phyloP scores from a whole-genome alignment of 2,797 vertebrate genomes.

The Poecilia picta region DNA sequence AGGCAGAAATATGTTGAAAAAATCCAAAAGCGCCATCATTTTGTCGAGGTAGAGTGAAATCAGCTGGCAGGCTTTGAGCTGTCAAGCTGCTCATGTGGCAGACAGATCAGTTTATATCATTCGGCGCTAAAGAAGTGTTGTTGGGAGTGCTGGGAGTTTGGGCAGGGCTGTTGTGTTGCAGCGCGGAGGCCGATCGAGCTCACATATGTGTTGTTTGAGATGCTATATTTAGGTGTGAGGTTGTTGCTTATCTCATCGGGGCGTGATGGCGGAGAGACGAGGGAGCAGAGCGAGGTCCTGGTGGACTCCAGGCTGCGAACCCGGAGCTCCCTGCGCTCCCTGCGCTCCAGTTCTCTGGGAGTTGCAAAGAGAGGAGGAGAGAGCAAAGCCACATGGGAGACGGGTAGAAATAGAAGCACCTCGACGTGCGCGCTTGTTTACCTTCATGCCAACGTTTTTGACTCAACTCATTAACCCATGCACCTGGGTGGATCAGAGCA shows the following conservation, averaged over 20 bases:
- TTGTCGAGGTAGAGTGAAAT: not conserved
- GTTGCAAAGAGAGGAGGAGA: conserved; percentile 33
- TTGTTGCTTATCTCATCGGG: conserved; percentile 70
- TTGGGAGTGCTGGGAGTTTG: conserved; percentile 32
- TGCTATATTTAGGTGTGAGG: conserved; percentile 72
- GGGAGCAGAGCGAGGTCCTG: conserved; percentile 60
- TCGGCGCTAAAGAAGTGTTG: conserved; percentile 75
- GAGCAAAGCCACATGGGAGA: conserved; percentile 39
- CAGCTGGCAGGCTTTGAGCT: conserved; percentile 1
- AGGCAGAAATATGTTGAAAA: not conserved
- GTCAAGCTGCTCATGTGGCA: conserved; percentile 18
- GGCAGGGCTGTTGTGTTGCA: conserved; percentile 43
- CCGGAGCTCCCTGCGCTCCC: conserved; percentile 54
- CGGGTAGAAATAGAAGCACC: conserved; percentile 65
- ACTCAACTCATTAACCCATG: conserved; percentile 77
- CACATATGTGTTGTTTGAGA: conserved; percentile 73
- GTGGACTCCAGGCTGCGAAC: conserved; percentile 51
- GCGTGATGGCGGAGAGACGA: conserved; percentile 60
- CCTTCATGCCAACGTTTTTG: conserved; percentile 74
- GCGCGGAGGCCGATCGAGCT: conserved; percentile 60
- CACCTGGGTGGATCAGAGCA: conserved; percentile 57
- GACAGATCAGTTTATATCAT: conserved; percentile 62
- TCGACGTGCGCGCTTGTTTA: conserved; percentile 77
- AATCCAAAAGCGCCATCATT: not conserved
- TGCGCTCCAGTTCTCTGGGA: conserved; percentile 52